Base-by-base conservation (phyloP, 2,888 invertebrate genomes). In the Machimus atricapillus region DNA sequence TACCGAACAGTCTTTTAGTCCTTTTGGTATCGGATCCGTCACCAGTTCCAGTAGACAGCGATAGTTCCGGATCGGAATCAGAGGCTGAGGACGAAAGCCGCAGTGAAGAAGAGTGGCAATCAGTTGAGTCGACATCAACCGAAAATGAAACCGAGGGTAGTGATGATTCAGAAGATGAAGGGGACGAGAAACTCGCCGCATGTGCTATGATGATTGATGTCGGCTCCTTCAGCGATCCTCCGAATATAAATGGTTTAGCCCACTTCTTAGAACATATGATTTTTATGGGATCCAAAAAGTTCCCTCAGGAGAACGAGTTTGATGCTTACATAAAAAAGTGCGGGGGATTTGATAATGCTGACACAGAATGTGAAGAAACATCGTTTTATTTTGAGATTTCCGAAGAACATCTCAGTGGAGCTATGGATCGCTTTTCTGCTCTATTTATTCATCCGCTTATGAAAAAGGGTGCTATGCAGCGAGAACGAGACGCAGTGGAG, bases 271-370 rank as follows among this genome's bases (percentile, higher is more conserved):
- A 97, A 90, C 97, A 97, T 91, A 97, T 98, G 98, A 93, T 98
- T 31, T 98, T 98, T 91, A 98, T 98, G 98, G 98, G 98, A 46
- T 97, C 97, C 89, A 94, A 96, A 90, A 98, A 97, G 91, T 98
- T 96, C 91, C 97, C 96, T 9, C 94, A 95, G 91, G 98, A 98
- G 93, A 97, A 97, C 91, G 96, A 95, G 89, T 97, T 97, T 90
- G 97, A 97, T 93, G 93, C 96, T 1, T 97, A 96, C 89, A 94
- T 97, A 34, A 95, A 95, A 93, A 96, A 96, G 94, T 95, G 96
- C 91, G 97, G 98, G 3, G 98, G 98, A 5, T 95, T 95, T 9
- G 96, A 96, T 91, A 98, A 98, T 91, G 98, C 98, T 0, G 95
- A 95, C 46, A 98, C 98, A 0, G 97, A 97, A 90, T 95, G 95